Conservation (phyloP, 2,888 invertebrate genomes). For the Alcis repandata region DNA sequence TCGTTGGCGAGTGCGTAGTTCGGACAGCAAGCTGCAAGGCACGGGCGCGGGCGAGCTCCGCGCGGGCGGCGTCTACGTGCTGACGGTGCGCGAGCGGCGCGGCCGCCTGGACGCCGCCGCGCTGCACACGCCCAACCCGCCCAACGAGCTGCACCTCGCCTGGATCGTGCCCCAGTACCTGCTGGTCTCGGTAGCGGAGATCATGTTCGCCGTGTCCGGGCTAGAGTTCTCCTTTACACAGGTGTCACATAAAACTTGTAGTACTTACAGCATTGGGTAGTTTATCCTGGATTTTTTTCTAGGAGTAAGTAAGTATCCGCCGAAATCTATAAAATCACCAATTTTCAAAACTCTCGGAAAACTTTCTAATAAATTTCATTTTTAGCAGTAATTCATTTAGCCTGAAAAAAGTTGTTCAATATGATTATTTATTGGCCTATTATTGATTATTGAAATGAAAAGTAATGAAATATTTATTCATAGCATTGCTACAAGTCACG, state of each 20-base stretch:
- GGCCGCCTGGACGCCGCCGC: slow-evolving; percentile 84
- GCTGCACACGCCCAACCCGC: slow-evolving; percentile 87
- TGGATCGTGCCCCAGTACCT: slow-evolving; percentile 94
- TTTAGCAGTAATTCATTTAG: too few species aligned
- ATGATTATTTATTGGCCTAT: too few species aligned
- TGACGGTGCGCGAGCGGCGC: slow-evolving; percentile 83
- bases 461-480: too few species aligned
- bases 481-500: too few species aligned
- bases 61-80: slow-evolving; percentile 85
- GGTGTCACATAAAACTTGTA: too few species aligned
- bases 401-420: too few species aligned
- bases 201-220: slow-evolving; percentile 94
- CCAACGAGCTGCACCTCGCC: slow-evolving; percentile 89
- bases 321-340: too few species aligned
- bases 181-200: slow-evolving; percentile 92
- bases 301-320: too few species aligned
- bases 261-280: not conserved
- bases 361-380: too few species aligned
- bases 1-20: slow-evolving; percentile 71
- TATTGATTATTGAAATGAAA: too few species aligned
- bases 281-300: not conserved
- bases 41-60: slow-evolving; percentile 70
- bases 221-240: slow-evolving; percentile 94
- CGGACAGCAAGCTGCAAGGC: slow-evolving; percentile 66
- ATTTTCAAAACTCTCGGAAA: too few species aligned